A percentile compares a stretch with the other conserved stretches of the same genome.
Evolutionary conservation across 2,888 invertebrate genomes (phyloP).

Genomic region (Cyrtodaria siliqua): DNA sequence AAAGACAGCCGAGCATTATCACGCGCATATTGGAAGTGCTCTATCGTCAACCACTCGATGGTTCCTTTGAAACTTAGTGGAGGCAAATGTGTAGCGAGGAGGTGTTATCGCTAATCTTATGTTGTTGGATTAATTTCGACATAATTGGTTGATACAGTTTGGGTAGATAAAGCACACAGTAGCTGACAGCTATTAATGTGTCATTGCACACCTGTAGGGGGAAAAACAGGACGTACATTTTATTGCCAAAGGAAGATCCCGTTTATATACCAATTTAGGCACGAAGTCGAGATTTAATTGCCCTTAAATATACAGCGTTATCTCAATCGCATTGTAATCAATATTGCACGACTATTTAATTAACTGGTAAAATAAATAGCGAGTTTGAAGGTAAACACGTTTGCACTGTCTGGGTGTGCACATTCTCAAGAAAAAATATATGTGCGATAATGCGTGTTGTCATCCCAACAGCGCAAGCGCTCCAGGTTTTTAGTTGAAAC

Average conservation of each 20-base stretch:
- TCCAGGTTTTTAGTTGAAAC: too few relatives aligned
- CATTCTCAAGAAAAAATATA: too few relatives aligned
- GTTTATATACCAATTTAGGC: conserved; percentile 29
- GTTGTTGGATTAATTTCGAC: conserved; percentile 66
- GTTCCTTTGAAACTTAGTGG: conserved; percentile 46
- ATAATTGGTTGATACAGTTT: conserved; percentile 70
- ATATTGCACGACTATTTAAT: neutral
- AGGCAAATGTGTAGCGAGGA: conserved; percentile 19
- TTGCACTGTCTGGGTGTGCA: too few relatives aligned
- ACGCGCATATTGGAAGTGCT: conserved; percentile 2
- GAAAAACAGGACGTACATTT: neutral
- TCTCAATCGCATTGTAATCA: conserved; percentile 19
- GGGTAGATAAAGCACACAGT: conserved; percentile 64
- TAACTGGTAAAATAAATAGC: too few relatives aligned
- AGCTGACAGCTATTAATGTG: conserved; percentile 39
- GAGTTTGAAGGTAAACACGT: too few relatives aligned
- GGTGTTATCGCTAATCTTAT: conserved; percentile 48
- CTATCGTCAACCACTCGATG: conserved; percentile 25
- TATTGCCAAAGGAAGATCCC: neutral
- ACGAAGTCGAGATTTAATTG: conserved; percentile 34
- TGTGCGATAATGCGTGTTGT: too few relatives aligned
- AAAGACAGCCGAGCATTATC: neutral
- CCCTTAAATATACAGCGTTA: conserved; percentile 27
- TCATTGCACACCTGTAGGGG: conserved; percentile 13
- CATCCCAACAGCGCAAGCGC: too few relatives aligned